Percentiles rank a stretch among this genome's conserved stretches.
Conservation (phyloP, 2,888 invertebrate species). For the Drosophila rellima region DNA sequence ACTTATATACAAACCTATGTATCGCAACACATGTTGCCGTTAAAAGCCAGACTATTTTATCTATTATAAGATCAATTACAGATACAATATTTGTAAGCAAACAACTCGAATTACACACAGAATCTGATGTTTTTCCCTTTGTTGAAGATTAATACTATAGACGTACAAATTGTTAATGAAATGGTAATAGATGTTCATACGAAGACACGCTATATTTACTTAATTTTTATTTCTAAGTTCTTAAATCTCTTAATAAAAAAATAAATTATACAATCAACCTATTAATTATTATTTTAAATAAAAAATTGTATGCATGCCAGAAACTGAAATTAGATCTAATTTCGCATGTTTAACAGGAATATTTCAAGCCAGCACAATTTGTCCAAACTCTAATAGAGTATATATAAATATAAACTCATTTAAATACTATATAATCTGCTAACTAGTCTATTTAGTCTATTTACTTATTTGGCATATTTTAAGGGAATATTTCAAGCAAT, state of each 20-base stretch:
- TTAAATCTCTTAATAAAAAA: too few relatives aligned
- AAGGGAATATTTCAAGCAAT: neutral
- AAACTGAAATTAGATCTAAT: neutral
- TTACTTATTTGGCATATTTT: constrained; percentile 6
- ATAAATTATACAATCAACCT: too few relatives aligned
- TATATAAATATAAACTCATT: neutral
- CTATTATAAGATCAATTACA: neutral
- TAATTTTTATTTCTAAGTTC: too few relatives aligned
- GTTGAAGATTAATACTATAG: neutral
- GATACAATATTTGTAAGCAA: neutral
- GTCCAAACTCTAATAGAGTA: too few relatives aligned
- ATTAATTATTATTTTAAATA: too few relatives aligned
- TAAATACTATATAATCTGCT: neutral
- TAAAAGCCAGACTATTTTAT: constrained; percentile 5
- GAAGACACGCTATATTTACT: too few relatives aligned
- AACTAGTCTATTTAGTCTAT: neutral
- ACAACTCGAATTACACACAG: neutral
- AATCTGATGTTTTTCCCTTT: too few relatives aligned
- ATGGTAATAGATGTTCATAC: neutral
- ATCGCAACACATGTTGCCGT: constrained; percentile 24
- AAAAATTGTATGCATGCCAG: too few relatives aligned
- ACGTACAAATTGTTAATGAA: neutral
- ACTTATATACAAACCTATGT: constrained; percentile 11
- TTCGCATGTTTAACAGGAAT: neutral
- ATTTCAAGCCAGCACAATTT: neutral